Conservation (phyloP, 2,797 vertebrate genomes). For the Danio jaintianensis region DNA sequence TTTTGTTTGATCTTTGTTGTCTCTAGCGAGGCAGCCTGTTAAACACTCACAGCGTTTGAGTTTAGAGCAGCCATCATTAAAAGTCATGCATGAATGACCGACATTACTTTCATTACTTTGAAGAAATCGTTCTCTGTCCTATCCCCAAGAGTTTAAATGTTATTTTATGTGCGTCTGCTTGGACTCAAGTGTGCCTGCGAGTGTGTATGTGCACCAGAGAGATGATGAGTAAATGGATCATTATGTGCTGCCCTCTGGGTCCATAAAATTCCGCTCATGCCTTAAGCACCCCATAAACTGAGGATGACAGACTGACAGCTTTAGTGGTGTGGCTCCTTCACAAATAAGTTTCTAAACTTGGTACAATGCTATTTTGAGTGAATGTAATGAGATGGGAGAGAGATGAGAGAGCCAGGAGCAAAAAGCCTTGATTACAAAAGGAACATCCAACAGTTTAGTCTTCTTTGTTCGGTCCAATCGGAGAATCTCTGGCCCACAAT, state of each 20-base stretch:
- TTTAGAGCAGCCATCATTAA: constrained; percentile 60
- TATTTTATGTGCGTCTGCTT: constrained; percentile 46
- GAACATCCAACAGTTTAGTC: background rate
- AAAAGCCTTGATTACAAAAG: constrained; percentile 19
- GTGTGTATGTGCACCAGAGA: constrained; percentile 4
- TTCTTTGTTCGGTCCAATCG: background rate
- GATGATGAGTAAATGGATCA: constrained; percentile 58
- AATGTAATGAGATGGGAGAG: constrained; percentile 29
- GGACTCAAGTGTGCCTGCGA: constrained; percentile 26
- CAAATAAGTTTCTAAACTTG: constrained; percentile 50
- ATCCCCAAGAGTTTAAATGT: constrained; percentile 41
- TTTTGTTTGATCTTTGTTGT: constrained; percentile 29
- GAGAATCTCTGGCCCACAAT: background rate
- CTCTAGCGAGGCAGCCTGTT: constrained; percentile 34
- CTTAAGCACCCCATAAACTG: constrained; percentile 52
- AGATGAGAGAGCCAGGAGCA: background rate
- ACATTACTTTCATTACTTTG: constrained; percentile 61
- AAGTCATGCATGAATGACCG: constrained; percentile 54
- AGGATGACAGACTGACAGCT: constrained; percentile 57
- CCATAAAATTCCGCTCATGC: constrained; percentile 59
- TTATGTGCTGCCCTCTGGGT: constrained; percentile 57
- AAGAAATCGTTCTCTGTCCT: constrained; percentile 46
- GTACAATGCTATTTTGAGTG: constrained; percentile 35
- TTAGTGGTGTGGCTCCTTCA: constrained; percentile 45
- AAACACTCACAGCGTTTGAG: constrained; percentile 46